These are phyloP conservation scores for Nebria ingens DNA, from an alignment of 1,140 invertebrate genomes.

Conservation along the genomic window DNA sequence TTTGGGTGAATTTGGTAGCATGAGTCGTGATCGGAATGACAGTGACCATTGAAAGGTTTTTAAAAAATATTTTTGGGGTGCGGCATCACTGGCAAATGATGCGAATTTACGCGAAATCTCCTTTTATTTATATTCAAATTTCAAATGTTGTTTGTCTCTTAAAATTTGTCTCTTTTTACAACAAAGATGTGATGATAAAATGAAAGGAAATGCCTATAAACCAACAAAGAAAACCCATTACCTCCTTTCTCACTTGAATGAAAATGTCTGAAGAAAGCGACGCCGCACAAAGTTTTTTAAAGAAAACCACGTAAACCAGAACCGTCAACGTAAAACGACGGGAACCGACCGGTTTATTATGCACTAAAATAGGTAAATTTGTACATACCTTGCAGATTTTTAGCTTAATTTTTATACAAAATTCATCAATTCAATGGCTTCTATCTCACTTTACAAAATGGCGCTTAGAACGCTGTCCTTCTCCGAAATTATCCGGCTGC, in stretches of 20 bases:
- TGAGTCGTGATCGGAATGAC: too few relatives aligned
- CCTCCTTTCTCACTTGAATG: not conserved
- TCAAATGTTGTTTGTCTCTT: slow-evolving; percentile 7
- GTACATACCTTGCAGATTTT: not conserved
- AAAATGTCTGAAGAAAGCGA: not conserved
- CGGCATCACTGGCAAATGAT: not conserved
- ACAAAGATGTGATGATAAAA: slow-evolving; percentile 9
- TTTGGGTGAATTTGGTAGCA: too few relatives aligned
- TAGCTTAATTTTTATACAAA: not conserved
- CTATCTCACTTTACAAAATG: slow-evolving; percentile 8
- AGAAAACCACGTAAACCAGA: too few relatives aligned
- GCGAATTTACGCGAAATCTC: not conserved
- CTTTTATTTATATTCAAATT: slow-evolving; percentile 3
- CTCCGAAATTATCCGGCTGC: not conserved
- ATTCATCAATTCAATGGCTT: not conserved
- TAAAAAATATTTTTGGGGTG: not conserved
- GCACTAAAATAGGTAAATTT: not conserved
- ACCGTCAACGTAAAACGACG: too few relatives aligned
- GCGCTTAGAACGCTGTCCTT: slow-evolving; percentile 1
- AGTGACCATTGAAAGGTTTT: not conserved
- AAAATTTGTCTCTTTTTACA: slow-evolving; percentile 9
- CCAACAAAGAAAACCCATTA: slow-evolving; percentile 5
- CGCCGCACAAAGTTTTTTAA: too few relatives aligned
- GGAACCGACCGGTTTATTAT: not conserved
- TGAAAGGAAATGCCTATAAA: slow-evolving; percentile 8